A percentile compares a stretch with the other conserved stretches of the same genome.
Conservation (phyloP, 2,888 invertebrate species). For the Allacma fusca region DNA sequence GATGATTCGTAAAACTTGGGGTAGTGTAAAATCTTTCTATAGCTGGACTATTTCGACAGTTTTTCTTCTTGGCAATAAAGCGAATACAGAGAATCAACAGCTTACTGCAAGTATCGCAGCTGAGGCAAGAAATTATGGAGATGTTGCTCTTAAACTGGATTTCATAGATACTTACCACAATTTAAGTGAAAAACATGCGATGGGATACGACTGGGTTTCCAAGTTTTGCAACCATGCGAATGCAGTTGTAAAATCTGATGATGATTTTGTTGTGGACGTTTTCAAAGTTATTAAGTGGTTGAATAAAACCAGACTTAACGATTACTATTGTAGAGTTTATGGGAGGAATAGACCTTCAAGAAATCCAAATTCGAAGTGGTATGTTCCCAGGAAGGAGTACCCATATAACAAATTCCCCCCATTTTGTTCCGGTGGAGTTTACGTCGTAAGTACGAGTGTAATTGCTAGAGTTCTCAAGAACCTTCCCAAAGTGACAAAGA, state of each 20-base stretch:
- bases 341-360: background rate
- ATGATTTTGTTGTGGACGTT: constrained; percentile 34
- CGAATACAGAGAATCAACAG: background rate
- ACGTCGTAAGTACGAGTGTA: background rate
- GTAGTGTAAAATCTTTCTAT: constrained; percentile 39
- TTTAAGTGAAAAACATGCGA: constrained; percentile 15
- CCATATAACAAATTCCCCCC: background rate
- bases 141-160: background rate
- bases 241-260: constrained; percentile 24
- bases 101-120: background rate
- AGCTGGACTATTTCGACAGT: constrained; percentile 44
- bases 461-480: background rate
- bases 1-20: constrained; percentile 49
- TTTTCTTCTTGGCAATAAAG: constrained; percentile 45
- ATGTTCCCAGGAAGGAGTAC: background rate
- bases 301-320: background rate
- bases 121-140: background rate
- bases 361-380: constrained; percentile 11
- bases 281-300: constrained; percentile 23
- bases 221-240: background rate
- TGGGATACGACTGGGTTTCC: constrained; percentile 18
- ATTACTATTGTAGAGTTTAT: constrained; percentile 30
- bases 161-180: constrained; percentile 33
- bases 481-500: background rate
- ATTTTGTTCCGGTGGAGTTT: constrained; percentile 36